A percentile compares a stretch with the other conserved stretches of the same genome.
Evolutionary conservation across 2,797 vertebrate species (phyloP).

Genomic region (Ibycter americanus): DNA sequence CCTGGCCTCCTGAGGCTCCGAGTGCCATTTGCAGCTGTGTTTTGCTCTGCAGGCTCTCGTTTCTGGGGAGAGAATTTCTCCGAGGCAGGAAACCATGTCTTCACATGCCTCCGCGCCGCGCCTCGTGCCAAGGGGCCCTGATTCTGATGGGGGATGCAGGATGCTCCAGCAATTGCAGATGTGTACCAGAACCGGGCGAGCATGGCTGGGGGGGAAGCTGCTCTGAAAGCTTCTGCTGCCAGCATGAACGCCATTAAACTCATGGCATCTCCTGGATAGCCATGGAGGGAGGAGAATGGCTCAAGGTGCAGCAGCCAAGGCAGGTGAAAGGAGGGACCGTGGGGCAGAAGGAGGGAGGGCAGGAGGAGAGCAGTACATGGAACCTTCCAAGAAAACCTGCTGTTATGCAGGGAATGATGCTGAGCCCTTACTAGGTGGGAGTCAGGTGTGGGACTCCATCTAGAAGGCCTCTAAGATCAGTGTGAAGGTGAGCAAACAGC

Average conservation of each 20-base stretch:
- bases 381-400: not conserved
- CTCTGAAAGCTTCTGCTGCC: not conserved
- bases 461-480: not conserved
- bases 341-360: not conserved
- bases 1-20: not conserved
- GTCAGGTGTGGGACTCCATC: not conserved
- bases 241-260: accelerated
- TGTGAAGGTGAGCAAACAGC: not conserved
- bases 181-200: not conserved
- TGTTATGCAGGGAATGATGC: not conserved
- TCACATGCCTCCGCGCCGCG: not conserved
- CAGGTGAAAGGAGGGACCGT: accelerated
- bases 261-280: not conserved
- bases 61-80: slow-evolving; percentile 62
- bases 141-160: not conserved
- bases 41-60: slow-evolving; percentile 45
- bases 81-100: slow-evolving; percentile 34
- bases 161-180: not conserved
- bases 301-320: accelerated
- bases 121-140: slow-evolving; percentile 27
- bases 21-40: slow-evolving; percentile 67
- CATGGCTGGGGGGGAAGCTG: accelerated
- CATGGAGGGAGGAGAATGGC: not conserved
- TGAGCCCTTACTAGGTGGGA: not conserved
- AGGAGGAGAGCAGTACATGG: accelerated